These are phyloP conservation scores for Deroptyus accipitrinus DNA, from an alignment of 2,113 vertebrate species.

Conservation along the genomic window DNA sequence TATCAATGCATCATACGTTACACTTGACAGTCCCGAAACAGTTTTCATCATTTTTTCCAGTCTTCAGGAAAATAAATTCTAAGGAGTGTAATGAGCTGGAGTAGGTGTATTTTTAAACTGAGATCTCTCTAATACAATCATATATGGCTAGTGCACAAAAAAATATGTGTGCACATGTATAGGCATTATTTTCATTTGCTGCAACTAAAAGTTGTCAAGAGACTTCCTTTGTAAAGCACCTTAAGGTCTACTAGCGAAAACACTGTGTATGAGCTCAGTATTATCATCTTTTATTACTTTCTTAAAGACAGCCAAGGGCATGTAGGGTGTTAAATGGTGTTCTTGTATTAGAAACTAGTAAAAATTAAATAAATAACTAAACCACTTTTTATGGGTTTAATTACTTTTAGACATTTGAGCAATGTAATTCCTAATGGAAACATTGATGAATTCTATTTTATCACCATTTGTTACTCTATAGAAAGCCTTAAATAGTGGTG, in stretches of 20 bases:
- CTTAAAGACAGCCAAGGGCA: not conserved
- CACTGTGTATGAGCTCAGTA: not conserved
- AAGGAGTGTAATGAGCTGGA: not conserved
- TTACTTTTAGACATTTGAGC: constrained; percentile 9
- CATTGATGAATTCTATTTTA: not conserved
- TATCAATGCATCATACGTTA: not conserved
- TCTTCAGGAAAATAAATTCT: not conserved
- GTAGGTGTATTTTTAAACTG: not conserved
- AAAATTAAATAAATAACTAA: constrained; percentile 17
- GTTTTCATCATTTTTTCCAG: not conserved
- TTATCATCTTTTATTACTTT: not conserved
- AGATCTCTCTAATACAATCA: not conserved
- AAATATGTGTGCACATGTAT: not conserved
- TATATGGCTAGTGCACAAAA: not conserved
- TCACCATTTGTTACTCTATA: not conserved
- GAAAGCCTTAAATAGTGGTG: not conserved
- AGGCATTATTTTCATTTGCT: not conserved
- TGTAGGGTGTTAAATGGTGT: not conserved
- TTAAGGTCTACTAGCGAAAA: not conserved
- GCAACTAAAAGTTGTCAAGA: not conserved
- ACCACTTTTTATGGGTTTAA: not conserved
- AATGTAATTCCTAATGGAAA: not conserved
- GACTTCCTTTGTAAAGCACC: not conserved
- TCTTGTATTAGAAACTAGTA: not conserved
- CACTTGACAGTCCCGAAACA: not conserved